phyloP scores from a whole-genome alignment of 2,888 invertebrate genomes.

The Tachystola acroxantha region DNA sequence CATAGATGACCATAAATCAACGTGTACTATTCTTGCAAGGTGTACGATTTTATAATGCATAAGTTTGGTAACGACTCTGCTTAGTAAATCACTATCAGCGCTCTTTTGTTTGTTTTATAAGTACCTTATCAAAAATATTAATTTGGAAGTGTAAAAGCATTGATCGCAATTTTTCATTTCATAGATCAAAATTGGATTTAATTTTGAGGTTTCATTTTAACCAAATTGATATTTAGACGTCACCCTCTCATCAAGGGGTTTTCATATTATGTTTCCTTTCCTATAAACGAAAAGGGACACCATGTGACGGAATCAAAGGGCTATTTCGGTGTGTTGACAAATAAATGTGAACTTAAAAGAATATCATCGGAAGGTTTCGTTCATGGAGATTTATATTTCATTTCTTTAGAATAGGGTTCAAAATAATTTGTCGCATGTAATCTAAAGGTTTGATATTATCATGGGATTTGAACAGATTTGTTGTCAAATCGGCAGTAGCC shows the following conservation, averaged over 20 bases:
- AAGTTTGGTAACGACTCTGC: too few relatives aligned
- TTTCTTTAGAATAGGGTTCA: conserved; percentile 10
- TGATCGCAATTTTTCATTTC: too few relatives aligned
- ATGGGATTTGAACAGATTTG: conserved; percentile 65
- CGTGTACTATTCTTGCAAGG: too few relatives aligned
- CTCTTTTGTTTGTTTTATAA: too few relatives aligned
- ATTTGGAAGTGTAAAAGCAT: too few relatives aligned
- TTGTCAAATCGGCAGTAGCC: conserved; percentile 51
- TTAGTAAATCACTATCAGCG: too few relatives aligned
- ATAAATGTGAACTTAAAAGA: conserved; percentile 35
- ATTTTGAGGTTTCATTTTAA: conserved; percentile 17
- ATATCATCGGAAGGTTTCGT: background rate
- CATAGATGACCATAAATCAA: too few relatives aligned
- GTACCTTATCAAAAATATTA: too few relatives aligned
- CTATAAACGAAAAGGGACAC: conserved; percentile 50
- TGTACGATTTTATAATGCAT: too few relatives aligned
- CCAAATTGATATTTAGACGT: conserved; percentile 48
- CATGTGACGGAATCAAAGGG: conserved; percentile 62
- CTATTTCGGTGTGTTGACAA: conserved; percentile 72
- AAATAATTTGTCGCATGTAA: conserved; percentile 20
- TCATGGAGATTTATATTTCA: conserved; percentile 17
- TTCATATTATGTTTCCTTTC: conserved; percentile 33
- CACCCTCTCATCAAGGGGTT: conserved; percentile 27
- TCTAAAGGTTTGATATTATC: conserved; percentile 54
- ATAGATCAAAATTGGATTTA: too few relatives aligned